Base-by-base conservation (phyloP, 2,797 vertebrate species). In the Rhynchotus rufescens region DNA sequence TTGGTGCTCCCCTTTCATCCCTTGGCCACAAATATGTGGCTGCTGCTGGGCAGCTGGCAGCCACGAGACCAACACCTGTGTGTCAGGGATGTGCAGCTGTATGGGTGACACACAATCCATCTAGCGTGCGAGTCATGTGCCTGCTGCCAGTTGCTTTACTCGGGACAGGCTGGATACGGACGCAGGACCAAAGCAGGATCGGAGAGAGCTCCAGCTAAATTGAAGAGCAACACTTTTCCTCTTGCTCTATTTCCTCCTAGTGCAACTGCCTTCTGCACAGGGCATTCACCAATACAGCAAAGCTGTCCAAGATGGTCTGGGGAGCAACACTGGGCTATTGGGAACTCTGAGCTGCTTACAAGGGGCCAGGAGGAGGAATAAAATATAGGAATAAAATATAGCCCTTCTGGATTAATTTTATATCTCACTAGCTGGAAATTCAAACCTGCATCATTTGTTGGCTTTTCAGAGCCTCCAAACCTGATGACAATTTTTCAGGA, bases 1-100 rank as follows among this genome's bases (percentile, higher is more conserved):
- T 36, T 45, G 83, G 34, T 74, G 74, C 67, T 94, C 61, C 67
- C 56, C 78, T 84, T 75, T 49, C 49, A 66, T 81, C 66, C 68
- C 60, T 76, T 1, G 0, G 84, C 68, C 47, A n/a, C 84, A 51
- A 57, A 82, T 90, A 88, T 82, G 94, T 85, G 88, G 93, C 86
- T 15, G 23, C 68, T 60, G 74, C 93, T 6, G 79, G 95, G 95
- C 96, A 96, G 97, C 96, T 96, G 97, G 96, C 95, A 91, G 82
- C 75, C 78, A 82, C 83, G 1, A 22, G 83, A 78, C 49, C 2
- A 0, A 95, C 97, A 97, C 96, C 97, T 97, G 96, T 73, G 77
- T 89, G 93, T 94, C 96, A 95, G 95, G 96, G 82, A 93, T 6
- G 10, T 94, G 90, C 97, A 97, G 97, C 97, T 97, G 97, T 96